Base-by-base conservation (phyloP, 2,888 invertebrate species). In the Scaeva pyrastri region DNA sequence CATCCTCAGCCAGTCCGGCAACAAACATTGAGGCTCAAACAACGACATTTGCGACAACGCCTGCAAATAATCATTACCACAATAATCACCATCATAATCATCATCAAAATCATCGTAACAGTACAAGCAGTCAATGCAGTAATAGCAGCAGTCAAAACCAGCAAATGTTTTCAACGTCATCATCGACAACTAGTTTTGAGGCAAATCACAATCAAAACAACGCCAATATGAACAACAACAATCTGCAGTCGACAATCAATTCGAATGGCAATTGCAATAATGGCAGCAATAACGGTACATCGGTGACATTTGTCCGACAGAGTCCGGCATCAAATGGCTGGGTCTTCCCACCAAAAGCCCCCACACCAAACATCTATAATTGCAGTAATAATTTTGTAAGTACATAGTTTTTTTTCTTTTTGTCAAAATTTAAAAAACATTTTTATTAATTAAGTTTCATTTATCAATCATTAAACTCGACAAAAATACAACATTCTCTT, bases 281-380 rank as follows among this genome's bases (percentile, higher is more conserved):
- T 74, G 74, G 73, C 7, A 7, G 31, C 31, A 31, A 7, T 48
- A 80, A 81, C 68, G 73, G 71, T 80, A 76, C 89, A 84, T 73
- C 86, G 23, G 85, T 84, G 74, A 88, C 84, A 70, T 94, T 94
- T 90, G 95, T 94, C 92, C 93, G 94, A 90, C 95, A 95, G 92
- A 95, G 95, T 93, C 95, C 96, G 90, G 95, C 96, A 90, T 84
- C 89, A 19, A 90, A 89, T 82, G 94, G 96, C 92, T 97, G 97
- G 97, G 96, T 96, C 93, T 96, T 96, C 93, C 96, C 96, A 91
- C 96, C 96, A 90, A 96, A 96, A 93, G 95, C 95, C 92, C 95
- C 95, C 91, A 95, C 95, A 92, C 96, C 96, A 93, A 96, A 95
- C 93, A 91, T 92, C 88, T 91, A 95, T 94, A 94, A 93, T 92